Conservation (phyloP, 2,888 invertebrate species). For the Ectemnius lituratus region DNA sequence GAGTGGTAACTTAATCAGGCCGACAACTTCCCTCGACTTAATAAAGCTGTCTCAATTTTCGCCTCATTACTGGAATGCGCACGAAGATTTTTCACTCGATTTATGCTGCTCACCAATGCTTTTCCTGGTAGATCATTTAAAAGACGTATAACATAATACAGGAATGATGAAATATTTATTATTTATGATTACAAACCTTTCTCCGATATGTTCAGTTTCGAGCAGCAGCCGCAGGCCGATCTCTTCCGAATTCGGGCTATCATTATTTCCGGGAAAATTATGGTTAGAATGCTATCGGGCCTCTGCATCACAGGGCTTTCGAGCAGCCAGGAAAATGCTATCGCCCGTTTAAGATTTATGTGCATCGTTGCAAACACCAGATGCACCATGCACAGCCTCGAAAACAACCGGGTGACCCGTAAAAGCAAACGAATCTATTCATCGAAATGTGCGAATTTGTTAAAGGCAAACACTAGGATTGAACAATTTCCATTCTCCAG, state of each 20-base stretch:
- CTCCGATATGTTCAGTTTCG: background rate
- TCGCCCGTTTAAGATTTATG: slow-evolving; percentile 48
- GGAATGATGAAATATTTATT: too few relatives aligned
- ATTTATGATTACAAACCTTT: too few relatives aligned
- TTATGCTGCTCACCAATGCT: slow-evolving; percentile 28
- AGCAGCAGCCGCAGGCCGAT: slow-evolving; percentile 4
- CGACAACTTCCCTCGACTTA: slow-evolving; percentile 73
- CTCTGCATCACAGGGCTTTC: slow-evolving; percentile 50
- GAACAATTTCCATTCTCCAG: too few relatives aligned
- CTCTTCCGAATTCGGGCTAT: slow-evolving; percentile 40
- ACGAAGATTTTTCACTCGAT: slow-evolving; percentile 69
- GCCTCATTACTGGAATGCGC: slow-evolving; percentile 71
- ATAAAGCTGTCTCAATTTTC: slow-evolving; percentile 77
- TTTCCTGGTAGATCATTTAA: background rate
- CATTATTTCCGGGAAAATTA: slow-evolving; percentile 60
- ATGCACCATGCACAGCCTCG: slow-evolving; percentile 13
- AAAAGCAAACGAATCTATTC: background rate
- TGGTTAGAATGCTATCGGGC: slow-evolving; percentile 47
- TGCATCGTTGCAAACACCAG: slow-evolving; percentile 15
- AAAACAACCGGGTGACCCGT: slow-evolving; percentile 32
- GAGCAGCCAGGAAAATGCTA: slow-evolving; percentile 56
- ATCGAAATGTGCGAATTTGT: too few relatives aligned
- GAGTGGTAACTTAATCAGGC: slow-evolving; percentile 73
- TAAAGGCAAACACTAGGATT: too few relatives aligned
- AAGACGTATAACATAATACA: slow-evolving; percentile 2